Evolutionary conservation across 37 sponge, comb jelly and placozoan species (phyloP), one percentile per base, ranked within the genome.

Genomic region (Hormiphora californensis): DNA sequence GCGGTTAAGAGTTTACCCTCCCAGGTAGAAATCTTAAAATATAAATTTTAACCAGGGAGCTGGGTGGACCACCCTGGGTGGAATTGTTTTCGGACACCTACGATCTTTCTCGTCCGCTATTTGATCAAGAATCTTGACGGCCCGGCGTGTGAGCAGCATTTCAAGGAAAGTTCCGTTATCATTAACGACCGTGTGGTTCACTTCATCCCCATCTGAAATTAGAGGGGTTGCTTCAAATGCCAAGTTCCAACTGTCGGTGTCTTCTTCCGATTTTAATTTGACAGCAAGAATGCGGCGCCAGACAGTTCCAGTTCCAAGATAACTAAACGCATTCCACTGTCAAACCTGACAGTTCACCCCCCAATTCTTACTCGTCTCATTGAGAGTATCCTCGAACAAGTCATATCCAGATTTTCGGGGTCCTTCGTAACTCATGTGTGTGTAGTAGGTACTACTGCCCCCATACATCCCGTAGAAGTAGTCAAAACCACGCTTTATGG

Each of bases 371-470:
- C 68, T 39, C 36, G 31, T 3, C 5, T 15, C 39, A 19, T 31
- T 32, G 1, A 4, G 7, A 39, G 8, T 41, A 19, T 73, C 81
- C 46, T 73, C 81, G 25, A 73, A 73, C 44, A 73, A 46, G 44
- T 73, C 81, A 46, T 73, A 73, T 4, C 81, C 81, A 8, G 39
- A 33, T 1, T 21, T 22, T 28, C 81, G 12, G 81, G 81, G 81
- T 11, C 81, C 81, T n/a, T 73, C 81, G 81, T 73, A 73, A 19
- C 81, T 73, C 81, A 36, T 33, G 44, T 73, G 81, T 1, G 44
- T 73, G 25, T 28, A 21, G 46, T 73, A 73, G 0, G 81, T 73
- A n/a, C 46, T 33, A 41, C 81, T 73, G 28, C 81, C 81, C 27
- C 81, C 81, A 19, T 73, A 73, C 41, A 36, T 73, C 8, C 81